phyloP scores from a whole-genome alignment of 2,797 vertebrate species.

The Eulemur rubriventer region DNA sequence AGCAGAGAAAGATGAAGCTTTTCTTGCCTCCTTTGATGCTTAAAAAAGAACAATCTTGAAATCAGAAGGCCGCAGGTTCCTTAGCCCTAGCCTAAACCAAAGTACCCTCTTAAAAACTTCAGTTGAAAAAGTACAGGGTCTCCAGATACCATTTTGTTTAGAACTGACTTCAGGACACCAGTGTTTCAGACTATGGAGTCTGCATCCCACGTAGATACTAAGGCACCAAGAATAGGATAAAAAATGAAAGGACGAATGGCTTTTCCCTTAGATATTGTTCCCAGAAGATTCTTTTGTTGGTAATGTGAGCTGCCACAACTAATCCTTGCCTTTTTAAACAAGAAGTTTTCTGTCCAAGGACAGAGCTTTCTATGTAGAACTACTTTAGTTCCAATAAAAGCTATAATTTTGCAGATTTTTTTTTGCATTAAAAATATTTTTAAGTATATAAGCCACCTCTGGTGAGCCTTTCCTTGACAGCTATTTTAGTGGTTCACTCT shows the following conservation, averaged over 20 bases:
- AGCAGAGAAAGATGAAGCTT: background rate
- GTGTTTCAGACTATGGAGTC: background rate
- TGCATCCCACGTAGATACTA: background rate
- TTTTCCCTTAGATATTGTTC: slow-evolving; percentile 25
- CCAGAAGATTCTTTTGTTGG: slow-evolving; percentile 31
- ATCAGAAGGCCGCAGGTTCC: background rate
- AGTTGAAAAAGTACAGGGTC: background rate
- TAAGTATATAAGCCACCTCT: background rate
- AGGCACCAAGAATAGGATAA: background rate
- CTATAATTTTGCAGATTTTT: background rate
- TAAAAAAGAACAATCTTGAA: background rate
- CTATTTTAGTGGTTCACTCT: background rate
- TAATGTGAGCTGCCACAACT: background rate
- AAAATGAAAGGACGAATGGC: background rate
- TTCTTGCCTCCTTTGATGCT: background rate
- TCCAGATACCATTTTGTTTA: slow-evolving; percentile 1
- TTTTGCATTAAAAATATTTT: background rate
- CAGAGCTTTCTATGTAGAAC: background rate
- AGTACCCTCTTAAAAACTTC: background rate
- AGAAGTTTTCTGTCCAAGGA: background rate
- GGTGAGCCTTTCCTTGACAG: background rate
- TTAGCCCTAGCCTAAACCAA: background rate
- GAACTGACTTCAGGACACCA: background rate
- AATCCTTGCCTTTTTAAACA: slow-evolving; percentile 23
- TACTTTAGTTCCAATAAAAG: background rate